phyloP scores from a whole-genome alignment of 2,113 vertebrate genomes.

The Pachyramphus minor region DNA sequence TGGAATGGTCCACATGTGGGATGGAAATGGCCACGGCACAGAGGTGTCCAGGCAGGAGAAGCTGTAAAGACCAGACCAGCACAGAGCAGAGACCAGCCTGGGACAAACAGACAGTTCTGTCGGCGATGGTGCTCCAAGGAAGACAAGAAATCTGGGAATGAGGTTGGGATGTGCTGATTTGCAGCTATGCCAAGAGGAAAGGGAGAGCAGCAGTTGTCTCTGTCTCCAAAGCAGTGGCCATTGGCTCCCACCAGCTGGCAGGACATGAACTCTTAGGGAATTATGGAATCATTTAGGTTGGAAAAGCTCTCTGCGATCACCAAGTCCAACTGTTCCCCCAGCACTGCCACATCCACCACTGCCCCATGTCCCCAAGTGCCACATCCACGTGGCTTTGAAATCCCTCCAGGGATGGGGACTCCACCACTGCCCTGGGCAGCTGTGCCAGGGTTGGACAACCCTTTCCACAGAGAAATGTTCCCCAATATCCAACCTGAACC shows the following conservation, averaged over 20 bases:
- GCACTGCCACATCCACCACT: background rate
- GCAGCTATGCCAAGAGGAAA: background rate
- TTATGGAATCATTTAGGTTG: background rate
- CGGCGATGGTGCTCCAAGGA: background rate
- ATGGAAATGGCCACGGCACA: background rate
- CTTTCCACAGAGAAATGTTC: background rate
- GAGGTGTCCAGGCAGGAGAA: background rate
- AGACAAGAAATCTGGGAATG: background rate
- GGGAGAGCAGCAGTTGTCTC: background rate
- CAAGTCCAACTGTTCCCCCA: background rate
- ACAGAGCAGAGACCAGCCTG: background rate
- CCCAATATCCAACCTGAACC: background rate
- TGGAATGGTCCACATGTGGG: accelerated
- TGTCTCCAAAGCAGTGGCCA: background rate
- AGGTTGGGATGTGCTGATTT: background rate
- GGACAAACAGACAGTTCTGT: background rate
- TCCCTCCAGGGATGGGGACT: background rate
- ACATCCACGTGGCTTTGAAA: accelerated
- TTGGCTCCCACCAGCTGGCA: background rate
- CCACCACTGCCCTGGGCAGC: background rate
- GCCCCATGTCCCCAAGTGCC: accelerated
- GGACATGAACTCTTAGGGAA: background rate
- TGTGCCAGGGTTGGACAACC: background rate
- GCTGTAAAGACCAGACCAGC: background rate
- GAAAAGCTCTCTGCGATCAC: background rate